Conservation (phyloP, 2,888 invertebrate species). For the Trissonchulus sp. region DNA sequence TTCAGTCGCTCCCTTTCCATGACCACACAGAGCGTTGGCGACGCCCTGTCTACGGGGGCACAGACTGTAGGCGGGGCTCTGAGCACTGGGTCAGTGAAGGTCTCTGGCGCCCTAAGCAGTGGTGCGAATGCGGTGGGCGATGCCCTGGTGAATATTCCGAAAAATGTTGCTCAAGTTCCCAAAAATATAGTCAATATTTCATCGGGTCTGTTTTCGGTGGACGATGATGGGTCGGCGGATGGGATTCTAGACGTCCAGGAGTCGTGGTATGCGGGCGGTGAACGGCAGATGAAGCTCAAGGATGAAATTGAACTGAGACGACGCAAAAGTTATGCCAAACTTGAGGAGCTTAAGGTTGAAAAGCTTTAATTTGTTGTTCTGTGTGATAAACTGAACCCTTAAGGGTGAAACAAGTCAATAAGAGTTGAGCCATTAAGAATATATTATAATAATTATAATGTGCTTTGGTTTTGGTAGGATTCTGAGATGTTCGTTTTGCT, state of each 20-base stretch:
- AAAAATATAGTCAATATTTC: constrained; percentile 93
- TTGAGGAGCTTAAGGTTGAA: constrained; percentile 20
- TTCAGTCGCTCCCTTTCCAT: background rate
- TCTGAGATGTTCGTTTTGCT: too few relatives aligned
- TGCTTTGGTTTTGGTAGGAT: too few relatives aligned
- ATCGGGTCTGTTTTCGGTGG: constrained; percentile 84
- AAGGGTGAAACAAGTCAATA: too few relatives aligned
- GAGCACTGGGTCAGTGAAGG: constrained; percentile 44
- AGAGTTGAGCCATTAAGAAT: too few relatives aligned
- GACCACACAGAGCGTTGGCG: background rate
- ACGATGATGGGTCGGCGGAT: constrained; percentile 60
- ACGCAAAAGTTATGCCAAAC: constrained; percentile 13
- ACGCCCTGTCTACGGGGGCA: background rate
- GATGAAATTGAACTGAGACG: constrained; percentile 62
- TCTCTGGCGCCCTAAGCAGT: constrained; percentile 46
- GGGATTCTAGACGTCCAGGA: constrained; percentile 23
- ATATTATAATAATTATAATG: too few relatives aligned
- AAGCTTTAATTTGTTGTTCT: too few relatives aligned
- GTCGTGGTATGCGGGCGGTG: constrained; percentile 35
- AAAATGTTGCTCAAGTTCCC: constrained; percentile 42
- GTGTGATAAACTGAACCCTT: too few relatives aligned
- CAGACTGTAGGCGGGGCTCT: constrained; percentile 18
- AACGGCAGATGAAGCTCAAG: constrained; percentile 53
- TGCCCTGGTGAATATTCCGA: constrained; percentile 48
- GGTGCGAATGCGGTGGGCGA: constrained; percentile 48